These are phyloP conservation scores for Ostrea denselamellosa DNA, from an alignment of 1,140 invertebrate genomes.

Conservation along the genomic window DNA sequence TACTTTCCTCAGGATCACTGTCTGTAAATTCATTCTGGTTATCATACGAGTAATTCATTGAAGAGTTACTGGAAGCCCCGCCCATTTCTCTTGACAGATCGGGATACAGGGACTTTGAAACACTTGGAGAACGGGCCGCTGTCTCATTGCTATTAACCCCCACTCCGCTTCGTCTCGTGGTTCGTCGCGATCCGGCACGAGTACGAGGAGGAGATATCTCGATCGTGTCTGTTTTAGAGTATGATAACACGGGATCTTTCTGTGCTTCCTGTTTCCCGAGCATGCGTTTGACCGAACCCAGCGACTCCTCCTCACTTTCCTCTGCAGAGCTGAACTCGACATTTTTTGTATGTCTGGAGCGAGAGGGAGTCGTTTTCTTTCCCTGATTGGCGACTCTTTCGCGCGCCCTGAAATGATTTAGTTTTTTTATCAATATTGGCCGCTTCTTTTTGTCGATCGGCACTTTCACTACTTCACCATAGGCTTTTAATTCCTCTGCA, in stretches of 20 bases:
- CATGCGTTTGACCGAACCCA: constrained; percentile 32
- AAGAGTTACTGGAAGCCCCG: not conserved
- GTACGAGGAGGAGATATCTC: constrained; percentile 46
- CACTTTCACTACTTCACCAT: constrained; percentile 69
- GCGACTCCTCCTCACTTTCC: constrained; percentile 58
- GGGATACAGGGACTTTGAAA: constrained; percentile 51
- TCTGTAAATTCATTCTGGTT: constrained; percentile 67
- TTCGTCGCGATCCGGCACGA: not conserved
- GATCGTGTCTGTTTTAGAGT: constrained; percentile 52
- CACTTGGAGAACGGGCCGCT: constrained; percentile 10
- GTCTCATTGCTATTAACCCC: not conserved
- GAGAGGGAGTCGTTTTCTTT: constrained; percentile 46
- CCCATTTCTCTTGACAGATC: constrained; percentile 44
- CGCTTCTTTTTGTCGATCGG: constrained; percentile 72
- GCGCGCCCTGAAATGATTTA: constrained; percentile 70
- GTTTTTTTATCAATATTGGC: constrained; percentile 72
- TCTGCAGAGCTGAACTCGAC: constrained; percentile 58
- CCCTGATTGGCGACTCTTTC: constrained; percentile 52
- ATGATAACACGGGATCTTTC: constrained; percentile 11
- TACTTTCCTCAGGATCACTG: constrained; percentile 69
- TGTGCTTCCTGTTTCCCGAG: not conserved
- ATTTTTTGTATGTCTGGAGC: constrained; percentile 49
- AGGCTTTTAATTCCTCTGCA: constrained; percentile 65
- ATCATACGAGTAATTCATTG: constrained; percentile 11
- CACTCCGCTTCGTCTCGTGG: constrained; percentile 9